Percentiles rank a stretch among this genome's conserved stretches.
Conservation (phyloP, 1,140 invertebrate species). For the Cyrtorhinus lividipennis region DNA sequence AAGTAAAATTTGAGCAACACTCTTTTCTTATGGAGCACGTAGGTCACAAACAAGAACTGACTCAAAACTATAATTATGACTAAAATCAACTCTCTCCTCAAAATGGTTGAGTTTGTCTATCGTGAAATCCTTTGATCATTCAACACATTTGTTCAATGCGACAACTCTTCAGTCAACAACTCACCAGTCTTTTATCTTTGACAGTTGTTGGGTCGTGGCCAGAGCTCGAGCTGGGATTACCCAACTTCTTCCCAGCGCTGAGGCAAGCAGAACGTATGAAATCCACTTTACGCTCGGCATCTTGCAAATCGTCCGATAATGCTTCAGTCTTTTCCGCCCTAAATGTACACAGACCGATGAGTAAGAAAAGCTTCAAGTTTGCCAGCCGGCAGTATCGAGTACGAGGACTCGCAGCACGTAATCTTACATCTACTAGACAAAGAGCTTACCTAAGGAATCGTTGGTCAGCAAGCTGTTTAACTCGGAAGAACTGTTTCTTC, state of each 20-base stretch:
- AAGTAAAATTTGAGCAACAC: no score
- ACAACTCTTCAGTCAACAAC: no score
- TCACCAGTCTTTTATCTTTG: conserved; percentile 59
- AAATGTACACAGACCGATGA: conserved; percentile 24
- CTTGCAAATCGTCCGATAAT: conserved; percentile 69
- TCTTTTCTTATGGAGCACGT: no score
- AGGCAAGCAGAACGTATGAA: conserved; percentile 55
- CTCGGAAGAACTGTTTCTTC: conserved; percentile 78
- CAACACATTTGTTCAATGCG: no score
- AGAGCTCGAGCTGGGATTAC: conserved; percentile 33
- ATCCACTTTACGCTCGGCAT: conserved; percentile 74
- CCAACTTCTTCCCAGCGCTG: conserved; percentile 36
- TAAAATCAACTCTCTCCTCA: no score
- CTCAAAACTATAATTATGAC: no score
- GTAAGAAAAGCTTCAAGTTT: background rate
- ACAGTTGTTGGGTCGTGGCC: conserved; percentile 40
- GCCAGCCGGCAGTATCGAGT: background rate
- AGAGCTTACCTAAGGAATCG: conserved; percentile 62
- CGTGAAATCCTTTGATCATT: no score
- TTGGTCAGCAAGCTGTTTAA: conserved; percentile 77
- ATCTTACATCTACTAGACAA: background rate
- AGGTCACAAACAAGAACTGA: no score
- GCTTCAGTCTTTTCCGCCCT: conserved; percentile 80
- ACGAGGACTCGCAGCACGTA: no score
- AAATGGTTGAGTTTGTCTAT: no score